A percentile compares a stretch with the other conserved stretches of the same genome.
Evolutionary conservation across 2,888 invertebrate genomes (phyloP).

Genomic region (Rugalucina vietnamica): DNA sequence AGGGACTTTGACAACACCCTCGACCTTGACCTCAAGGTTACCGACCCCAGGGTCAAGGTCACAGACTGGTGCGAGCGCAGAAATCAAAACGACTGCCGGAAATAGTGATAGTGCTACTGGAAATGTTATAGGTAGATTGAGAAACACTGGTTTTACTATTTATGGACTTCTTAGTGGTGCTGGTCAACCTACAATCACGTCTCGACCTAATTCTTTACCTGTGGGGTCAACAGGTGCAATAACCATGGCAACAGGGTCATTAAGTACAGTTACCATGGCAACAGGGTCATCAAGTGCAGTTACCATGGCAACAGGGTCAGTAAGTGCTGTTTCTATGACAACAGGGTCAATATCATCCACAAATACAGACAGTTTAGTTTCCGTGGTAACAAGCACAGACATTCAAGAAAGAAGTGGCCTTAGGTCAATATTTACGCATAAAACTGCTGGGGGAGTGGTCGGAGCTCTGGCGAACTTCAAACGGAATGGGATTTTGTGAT

Average conservation of each 20-base stretch:
- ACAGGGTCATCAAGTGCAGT: constrained; percentile 15
- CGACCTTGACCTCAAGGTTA: constrained; percentile 25
- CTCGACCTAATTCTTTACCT: constrained; percentile 39
- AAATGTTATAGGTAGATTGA: constrained; percentile 69
- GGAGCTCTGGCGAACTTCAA: constrained; percentile 74
- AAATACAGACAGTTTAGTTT: constrained; percentile 28
- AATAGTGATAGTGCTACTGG: neutral
- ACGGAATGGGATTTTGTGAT: constrained; percentile 71
- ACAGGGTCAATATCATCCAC: constrained; percentile 5
- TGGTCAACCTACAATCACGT: constrained; percentile 7
- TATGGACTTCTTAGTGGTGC: constrained; percentile 64
- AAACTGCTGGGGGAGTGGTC: constrained; percentile 68
- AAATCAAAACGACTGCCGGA: neutral
- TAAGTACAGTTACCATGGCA: constrained; percentile 24
- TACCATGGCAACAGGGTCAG: constrained; percentile 17
- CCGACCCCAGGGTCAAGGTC: constrained; percentile 22
- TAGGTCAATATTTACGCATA: constrained; percentile 47
- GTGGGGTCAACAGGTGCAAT: constrained; percentile 23
- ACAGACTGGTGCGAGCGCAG: neutral
- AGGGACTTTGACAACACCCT: constrained; percentile 39
- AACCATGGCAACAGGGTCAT: constrained; percentile 17
- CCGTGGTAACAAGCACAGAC: constrained; percentile 13
- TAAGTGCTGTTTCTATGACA: too few relatives aligned
- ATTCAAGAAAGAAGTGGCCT: constrained; percentile 34
- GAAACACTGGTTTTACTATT: constrained; percentile 70